phyloP scores from a whole-genome alignment of 2,888 invertebrate genomes.

The Sylvicola fuscatus region DNA sequence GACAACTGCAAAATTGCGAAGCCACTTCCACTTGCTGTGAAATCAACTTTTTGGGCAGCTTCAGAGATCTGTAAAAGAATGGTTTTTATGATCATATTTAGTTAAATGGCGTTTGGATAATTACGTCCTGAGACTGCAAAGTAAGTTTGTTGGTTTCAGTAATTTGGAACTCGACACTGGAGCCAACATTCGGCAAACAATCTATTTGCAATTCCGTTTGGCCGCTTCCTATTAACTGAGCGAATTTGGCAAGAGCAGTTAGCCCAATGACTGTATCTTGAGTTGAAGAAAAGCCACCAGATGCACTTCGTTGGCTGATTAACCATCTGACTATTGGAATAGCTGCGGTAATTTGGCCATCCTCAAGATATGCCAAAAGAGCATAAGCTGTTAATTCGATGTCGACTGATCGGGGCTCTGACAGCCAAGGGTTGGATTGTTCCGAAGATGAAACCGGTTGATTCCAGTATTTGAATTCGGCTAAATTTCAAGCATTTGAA shows the following conservation, averaged over 20 bases:
- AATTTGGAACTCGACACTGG: background rate
- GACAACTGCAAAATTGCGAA: slow-evolving; percentile 57
- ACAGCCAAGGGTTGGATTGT: too few species aligned
- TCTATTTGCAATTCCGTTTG: background rate
- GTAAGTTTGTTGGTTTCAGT: slow-evolving; percentile 25
- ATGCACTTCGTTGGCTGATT: slow-evolving; percentile 37
- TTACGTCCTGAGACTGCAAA: slow-evolving; percentile 52
- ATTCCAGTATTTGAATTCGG: too few species aligned
- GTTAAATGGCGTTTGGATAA: slow-evolving; percentile 64
- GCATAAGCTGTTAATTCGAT: slow-evolving; percentile 82
- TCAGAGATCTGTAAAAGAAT: slow-evolving; percentile 12
- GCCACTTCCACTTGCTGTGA: slow-evolving; percentile 63
- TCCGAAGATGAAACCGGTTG: too few species aligned
- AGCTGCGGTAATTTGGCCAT: slow-evolving; percentile 19
- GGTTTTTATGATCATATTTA: slow-evolving; percentile 23
- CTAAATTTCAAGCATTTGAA: too few species aligned
- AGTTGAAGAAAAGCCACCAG: slow-evolving; percentile 55
- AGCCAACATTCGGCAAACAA: slow-evolving; percentile 18
- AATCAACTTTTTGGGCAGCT: slow-evolving; percentile 37
- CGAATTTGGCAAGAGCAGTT: slow-evolving; percentile 44
- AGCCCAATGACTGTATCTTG: slow-evolving; percentile 60
- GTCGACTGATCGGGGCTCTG: slow-evolving; percentile 8
- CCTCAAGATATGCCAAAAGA: slow-evolving; percentile 45
- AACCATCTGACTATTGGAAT: slow-evolving; percentile 50
- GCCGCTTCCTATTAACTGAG: slow-evolving; percentile 29